Evolutionary conservation across 2,888 invertebrate species (phyloP), one percentile per base, ranked within the genome.

Genomic region (Agapostemon virescens): DNA sequence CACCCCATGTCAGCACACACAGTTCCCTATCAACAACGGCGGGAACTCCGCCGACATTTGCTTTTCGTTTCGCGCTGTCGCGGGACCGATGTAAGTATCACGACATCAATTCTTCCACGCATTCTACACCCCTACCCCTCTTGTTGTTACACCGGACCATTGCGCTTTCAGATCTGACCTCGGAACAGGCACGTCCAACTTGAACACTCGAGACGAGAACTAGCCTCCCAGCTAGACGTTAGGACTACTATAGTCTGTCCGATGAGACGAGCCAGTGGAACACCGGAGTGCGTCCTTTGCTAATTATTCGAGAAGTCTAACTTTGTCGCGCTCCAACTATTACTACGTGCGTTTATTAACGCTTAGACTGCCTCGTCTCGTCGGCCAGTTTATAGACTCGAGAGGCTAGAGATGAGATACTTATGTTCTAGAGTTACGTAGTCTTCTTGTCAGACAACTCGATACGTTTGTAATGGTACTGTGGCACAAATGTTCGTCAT

Each of bases 41-140:
- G 61, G 20, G 20, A 61, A 61, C 30, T 20, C 30, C 61, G 61
- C 30, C 61, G 61, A 49, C 61, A 33, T 64, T 64, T 64, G 33
- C 38, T 64, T 38, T 38, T 64, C 49, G 38, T 64, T 64, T 64
- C 15, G 13, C 38, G 64, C 64, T 38, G 64, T 64, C 20, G 23
- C 23, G 64, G 64, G 64, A 64, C 64, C 33, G 38, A 64, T 64
- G 64, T 64, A 64, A 64, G 64, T 64, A 64, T 42, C 17, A 66
- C n/a, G 36, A 9, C 4, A 61, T 63, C 63, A 63, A 20, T 63
- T 36, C n/a, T 63, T 63, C 63, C 63, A 63, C 0, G n/a, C n/a
- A n/a, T 11, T 61, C 20, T 33, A 1, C 20, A 13, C 55, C 5
- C 26, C 26, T 17, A 15, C 26, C 13, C 15, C 17, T 26, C 0